These are phyloP conservation scores for Dunckerocampus dactyliophorus DNA, from an alignment of 2,113 vertebrate genomes.

Conservation along the genomic window DNA sequence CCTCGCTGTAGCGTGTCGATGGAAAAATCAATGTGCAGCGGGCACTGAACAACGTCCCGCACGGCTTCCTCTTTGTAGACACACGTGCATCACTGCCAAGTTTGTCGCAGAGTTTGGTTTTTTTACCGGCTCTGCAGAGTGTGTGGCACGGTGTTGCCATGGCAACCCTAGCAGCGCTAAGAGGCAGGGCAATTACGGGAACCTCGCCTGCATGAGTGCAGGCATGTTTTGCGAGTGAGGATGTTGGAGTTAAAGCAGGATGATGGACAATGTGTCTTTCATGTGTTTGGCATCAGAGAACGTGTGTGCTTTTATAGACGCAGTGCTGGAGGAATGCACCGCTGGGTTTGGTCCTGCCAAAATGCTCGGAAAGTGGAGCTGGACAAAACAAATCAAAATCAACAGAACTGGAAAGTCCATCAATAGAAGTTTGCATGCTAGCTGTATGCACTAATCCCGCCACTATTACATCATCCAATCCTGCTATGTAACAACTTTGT, in stretches of 20 bases:
- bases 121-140: conserved; percentile 10
- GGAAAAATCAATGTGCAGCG: too few relatives aligned
- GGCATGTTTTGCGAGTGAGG: conserved; percentile 15
- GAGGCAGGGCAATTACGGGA: conserved; percentile 34
- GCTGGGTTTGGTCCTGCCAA: too few relatives aligned
- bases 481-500: conserved; percentile 41
- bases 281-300: too few relatives aligned
- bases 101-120: conserved; percentile 1
- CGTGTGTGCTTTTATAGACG: too few relatives aligned
- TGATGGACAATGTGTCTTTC: too few relatives aligned
- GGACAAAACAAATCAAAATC: background rate
- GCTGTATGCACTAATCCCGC: conserved; percentile 10
- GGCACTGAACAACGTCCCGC: too few relatives aligned
- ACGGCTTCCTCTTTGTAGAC: too few relatives aligned
- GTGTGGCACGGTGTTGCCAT: conserved; percentile 30
- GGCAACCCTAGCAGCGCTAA: conserved; percentile 25
- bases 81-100: too few relatives aligned
- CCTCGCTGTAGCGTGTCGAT: too few relatives aligned
- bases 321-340: too few relatives aligned
- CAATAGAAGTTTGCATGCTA: background rate
- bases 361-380: background rate
- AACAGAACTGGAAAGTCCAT: background rate
- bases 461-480: conserved; percentile 58
- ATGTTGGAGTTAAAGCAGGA: conserved; percentile 9
- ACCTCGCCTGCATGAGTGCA: conserved; percentile 27